Conservation (phyloP, 2,113 vertebrate genomes). For the Mobula hypostoma region DNA sequence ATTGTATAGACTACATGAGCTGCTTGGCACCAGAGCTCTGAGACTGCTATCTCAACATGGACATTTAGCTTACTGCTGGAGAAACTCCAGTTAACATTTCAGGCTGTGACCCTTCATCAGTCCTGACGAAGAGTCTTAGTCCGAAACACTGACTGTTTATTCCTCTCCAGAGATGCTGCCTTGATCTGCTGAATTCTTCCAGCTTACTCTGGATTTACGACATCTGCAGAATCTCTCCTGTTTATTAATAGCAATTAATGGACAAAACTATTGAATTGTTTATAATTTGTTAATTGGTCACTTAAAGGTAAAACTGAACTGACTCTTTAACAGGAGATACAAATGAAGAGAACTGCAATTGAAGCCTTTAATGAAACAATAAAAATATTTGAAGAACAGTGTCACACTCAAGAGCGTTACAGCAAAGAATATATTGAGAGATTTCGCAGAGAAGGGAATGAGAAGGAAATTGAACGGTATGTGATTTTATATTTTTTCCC, state of each 20-base stretch:
- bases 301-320: conserved; percentile 3
- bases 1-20: neutral
- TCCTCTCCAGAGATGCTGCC: too few species aligned
- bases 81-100: neutral
- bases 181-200: too few species aligned
- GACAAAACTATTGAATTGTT: neutral
- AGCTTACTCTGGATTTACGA: too few species aligned
- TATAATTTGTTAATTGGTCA: conserved; percentile 11
- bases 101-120: too few species aligned
- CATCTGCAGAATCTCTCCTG: too few species aligned
- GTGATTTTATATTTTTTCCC: neutral
- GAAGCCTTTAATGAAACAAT: conserved; percentile 93
- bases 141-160: too few species aligned
- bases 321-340: conserved; percentile 72
- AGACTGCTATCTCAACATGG: neutral
- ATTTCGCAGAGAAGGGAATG: conserved; percentile 72
- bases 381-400: conserved; percentile 90
- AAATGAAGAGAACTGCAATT: conserved; percentile 88
- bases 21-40: neutral
- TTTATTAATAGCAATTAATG: neutral
- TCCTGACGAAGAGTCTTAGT: too few species aligned
- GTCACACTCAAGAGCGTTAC: conserved; percentile 80
- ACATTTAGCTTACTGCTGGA: neutral
- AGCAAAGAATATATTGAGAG: conserved; percentile 85
- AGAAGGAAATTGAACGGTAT: conserved; percentile 85